These are phyloP conservation scores for Ia io DNA, from an alignment of 2,113 vertebrate species.

Conservation along the genomic window DNA sequence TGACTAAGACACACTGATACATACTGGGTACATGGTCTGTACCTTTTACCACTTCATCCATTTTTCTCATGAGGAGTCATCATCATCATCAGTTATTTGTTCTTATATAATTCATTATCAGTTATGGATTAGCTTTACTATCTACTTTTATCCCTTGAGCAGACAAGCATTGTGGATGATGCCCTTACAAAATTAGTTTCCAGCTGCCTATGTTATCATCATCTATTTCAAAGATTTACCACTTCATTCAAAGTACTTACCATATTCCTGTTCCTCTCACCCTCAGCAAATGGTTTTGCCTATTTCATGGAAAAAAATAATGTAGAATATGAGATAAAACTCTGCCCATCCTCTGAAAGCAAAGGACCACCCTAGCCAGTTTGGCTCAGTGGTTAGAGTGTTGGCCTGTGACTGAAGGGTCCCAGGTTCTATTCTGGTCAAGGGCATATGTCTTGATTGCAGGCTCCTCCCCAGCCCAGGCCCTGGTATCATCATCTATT, in stretches of 20 bases:
- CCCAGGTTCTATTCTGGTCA: too few relatives aligned
- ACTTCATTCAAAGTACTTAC: not conserved
- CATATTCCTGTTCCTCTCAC: not conserved
- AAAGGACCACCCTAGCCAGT: too few relatives aligned
- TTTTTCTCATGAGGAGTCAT: not conserved
- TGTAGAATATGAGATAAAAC: not conserved
- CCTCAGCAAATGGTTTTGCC: not conserved
- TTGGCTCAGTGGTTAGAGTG: too few relatives aligned
- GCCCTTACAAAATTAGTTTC: not conserved
- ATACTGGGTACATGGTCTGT: not conserved
- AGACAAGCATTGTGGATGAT: not conserved
- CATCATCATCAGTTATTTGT: not conserved
- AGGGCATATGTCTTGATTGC: too few relatives aligned
- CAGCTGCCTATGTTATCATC: not conserved
- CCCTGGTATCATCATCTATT: too few relatives aligned
- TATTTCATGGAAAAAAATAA: not conserved
- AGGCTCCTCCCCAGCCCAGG: too few relatives aligned
- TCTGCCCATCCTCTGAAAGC: not conserved
- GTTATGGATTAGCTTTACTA: not conserved
- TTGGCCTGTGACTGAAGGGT: too few relatives aligned
- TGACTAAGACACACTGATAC: not conserved
- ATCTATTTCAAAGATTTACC: not conserved
- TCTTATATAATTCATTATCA: not conserved
- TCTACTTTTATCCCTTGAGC: not conserved
- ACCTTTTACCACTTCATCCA: not conserved